Evolutionary conservation across 2,797 vertebrate species (phyloP).

Genomic region (Eremophila alpestris): DNA sequence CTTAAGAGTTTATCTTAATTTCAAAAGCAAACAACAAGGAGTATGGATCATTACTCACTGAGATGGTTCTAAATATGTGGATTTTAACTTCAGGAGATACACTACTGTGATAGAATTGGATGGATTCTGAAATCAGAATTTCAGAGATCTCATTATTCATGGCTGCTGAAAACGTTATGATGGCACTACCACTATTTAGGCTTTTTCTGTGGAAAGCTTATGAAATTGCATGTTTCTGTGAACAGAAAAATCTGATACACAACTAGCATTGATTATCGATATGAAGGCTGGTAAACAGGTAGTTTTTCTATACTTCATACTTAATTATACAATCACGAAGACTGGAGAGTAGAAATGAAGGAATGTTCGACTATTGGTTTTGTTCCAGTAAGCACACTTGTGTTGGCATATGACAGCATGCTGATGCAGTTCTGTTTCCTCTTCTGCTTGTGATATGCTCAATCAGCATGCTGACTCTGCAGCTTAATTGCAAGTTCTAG

Average conservation of each 20-base stretch:
- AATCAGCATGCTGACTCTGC: constrained; percentile 10
- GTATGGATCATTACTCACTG: not conserved
- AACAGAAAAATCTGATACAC: not conserved
- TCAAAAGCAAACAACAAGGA: not conserved
- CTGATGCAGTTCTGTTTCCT: not conserved
- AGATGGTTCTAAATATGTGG: not conserved
- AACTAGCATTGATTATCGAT: not conserved
- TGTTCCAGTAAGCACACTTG: not conserved
- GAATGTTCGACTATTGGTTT: not conserved
- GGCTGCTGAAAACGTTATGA: not conserved
- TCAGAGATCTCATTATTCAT: not conserved
- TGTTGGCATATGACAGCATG: not conserved
- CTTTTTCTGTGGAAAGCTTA: not conserved
- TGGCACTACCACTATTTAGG: not conserved
- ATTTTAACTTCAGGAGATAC: not conserved
- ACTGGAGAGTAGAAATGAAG: not conserved
- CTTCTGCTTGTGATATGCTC: not conserved
- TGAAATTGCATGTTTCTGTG: not conserved
- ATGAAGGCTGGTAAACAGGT: not conserved
- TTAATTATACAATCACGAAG: not conserved
- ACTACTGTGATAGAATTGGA: not conserved
- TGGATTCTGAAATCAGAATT: not conserved
- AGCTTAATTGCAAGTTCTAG: not conserved
- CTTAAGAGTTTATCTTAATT: not conserved
- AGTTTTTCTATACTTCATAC: not conserved